phyloP scores from a whole-genome alignment of 2,797 vertebrate species.

The Silurus lanzhouensis region DNA sequence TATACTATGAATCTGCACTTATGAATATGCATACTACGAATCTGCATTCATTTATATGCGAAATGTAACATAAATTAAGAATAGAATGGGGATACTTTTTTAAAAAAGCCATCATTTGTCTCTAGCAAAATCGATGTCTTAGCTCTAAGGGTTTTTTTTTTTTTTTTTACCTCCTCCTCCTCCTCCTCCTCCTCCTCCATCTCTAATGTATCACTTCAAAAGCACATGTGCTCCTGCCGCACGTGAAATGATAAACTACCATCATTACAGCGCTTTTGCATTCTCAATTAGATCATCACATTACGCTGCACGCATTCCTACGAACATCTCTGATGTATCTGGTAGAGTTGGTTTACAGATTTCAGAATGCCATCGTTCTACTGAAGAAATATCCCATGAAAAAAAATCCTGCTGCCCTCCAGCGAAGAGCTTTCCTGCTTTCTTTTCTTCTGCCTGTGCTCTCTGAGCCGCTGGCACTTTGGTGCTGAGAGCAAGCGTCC shows the following conservation, averaged over 20 bases:
- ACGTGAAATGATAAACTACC: slow-evolving; percentile 44
- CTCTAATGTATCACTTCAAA: slow-evolving; percentile 18
- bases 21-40: too few species aligned
- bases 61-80: slow-evolving; percentile 3
- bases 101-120: slow-evolving; percentile 7
- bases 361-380: slow-evolving; percentile 38
- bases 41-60: too few species aligned
- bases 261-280: slow-evolving; percentile 35
- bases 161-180: too few species aligned
- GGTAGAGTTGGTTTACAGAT: slow-evolving; percentile 45
- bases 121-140: neutral
- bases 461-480: slow-evolving; percentile 44
- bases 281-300: slow-evolving; percentile 47
- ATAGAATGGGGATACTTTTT: neutral
- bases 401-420: slow-evolving; percentile 26
- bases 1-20: too few species aligned
- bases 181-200: neutral
- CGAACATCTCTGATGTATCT: slow-evolving; percentile 38
- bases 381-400: slow-evolving; percentile 29
- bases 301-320: slow-evolving; percentile 19
- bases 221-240: slow-evolving; percentile 14
- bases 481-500: slow-evolving; percentile 40
- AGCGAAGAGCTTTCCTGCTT: slow-evolving; percentile 30
- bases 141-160: neutral
- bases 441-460: slow-evolving; percentile 9